phyloP scores from a whole-genome alignment of 2,797 vertebrate species.

The Halcyon smyrnensis region DNA sequence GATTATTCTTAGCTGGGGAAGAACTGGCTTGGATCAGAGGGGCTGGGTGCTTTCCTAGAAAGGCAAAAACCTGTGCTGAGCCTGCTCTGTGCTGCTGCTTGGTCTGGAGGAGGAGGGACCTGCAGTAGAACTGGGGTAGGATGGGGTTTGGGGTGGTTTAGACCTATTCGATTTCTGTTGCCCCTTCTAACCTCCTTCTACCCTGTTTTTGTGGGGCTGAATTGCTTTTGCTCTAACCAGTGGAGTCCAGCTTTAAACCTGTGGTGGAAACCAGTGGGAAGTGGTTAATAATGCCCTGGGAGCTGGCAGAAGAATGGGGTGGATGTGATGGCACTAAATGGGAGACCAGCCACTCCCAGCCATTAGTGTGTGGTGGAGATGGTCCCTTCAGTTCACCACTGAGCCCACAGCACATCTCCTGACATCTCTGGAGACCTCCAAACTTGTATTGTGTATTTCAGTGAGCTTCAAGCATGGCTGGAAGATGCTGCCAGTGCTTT shows the following conservation, averaged over 20 bases:
- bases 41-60: slow-evolving; percentile 35
- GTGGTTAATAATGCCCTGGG: background rate
- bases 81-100: background rate
- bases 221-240: background rate
- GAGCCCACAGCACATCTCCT: background rate
- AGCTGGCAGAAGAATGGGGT: background rate
- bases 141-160: background rate
- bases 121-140: background rate
- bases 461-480: background rate
- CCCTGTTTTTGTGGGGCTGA: background rate
- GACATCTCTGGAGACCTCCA: background rate
- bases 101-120: too few relatives aligned
- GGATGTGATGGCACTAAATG: background rate
- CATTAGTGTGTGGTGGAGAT: rapidly evolving
- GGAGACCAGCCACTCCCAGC: background rate
- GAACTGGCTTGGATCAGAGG: background rate
- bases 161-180: background rate
- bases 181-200: background rate
- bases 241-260: background rate
- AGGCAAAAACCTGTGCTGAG: slow-evolving; percentile 25
- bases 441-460: rapidly evolving
- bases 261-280: background rate
- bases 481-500: background rate
- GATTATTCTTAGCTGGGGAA: slow-evolving; percentile 57
- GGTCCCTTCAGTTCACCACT: background rate